These are phyloP conservation scores for Taurulus bubalis DNA, from an alignment of 2,113 vertebrate species.

Conservation along the genomic window DNA sequence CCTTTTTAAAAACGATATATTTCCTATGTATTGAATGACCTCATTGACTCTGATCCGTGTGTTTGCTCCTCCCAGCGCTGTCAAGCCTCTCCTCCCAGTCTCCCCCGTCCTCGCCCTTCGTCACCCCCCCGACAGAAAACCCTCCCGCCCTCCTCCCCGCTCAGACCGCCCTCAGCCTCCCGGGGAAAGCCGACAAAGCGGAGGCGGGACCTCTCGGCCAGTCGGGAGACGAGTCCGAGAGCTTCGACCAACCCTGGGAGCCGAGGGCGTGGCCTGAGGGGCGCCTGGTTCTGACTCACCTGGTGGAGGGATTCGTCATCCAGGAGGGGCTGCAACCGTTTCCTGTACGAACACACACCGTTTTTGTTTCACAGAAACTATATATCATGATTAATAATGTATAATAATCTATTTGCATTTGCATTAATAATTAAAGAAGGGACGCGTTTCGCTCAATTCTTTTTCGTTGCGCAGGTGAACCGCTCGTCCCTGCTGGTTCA, in stretches of 20 bases:
- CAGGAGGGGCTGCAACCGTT: conserved; percentile 96
- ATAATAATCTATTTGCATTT: too few species aligned
- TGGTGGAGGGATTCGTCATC: conserved; percentile 98
- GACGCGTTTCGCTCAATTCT: not conserved
- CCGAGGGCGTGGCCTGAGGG: conserved; percentile 74
- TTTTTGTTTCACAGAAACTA: not conserved
- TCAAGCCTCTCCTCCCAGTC: conserved; percentile 85
- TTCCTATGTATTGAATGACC: not conserved
- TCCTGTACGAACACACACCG: conserved; percentile 85
- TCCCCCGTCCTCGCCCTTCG: conserved; percentile 76
- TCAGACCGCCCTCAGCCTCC: conserved; percentile 73
- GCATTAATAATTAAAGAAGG: not conserved
- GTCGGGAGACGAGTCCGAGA: conserved; percentile 53
- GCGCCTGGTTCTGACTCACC: conserved; percentile 89
- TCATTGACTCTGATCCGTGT: not conserved
- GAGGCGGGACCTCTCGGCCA: conserved; percentile 36
- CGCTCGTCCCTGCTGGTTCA: conserved; percentile 81
- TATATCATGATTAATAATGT: not conserved
- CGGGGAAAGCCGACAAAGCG: conserved; percentile 4
- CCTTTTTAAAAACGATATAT: too few species aligned
- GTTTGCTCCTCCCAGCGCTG: conserved; percentile 65
- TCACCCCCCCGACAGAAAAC: conserved; percentile 57
- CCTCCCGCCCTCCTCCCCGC: conserved; percentile 53
- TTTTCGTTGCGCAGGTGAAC: conserved; percentile 71
- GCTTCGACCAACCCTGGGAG: conserved; percentile 63